Conservation (phyloP, 2,888 invertebrate genomes). For the Rhamphomyia laevipes region DNA sequence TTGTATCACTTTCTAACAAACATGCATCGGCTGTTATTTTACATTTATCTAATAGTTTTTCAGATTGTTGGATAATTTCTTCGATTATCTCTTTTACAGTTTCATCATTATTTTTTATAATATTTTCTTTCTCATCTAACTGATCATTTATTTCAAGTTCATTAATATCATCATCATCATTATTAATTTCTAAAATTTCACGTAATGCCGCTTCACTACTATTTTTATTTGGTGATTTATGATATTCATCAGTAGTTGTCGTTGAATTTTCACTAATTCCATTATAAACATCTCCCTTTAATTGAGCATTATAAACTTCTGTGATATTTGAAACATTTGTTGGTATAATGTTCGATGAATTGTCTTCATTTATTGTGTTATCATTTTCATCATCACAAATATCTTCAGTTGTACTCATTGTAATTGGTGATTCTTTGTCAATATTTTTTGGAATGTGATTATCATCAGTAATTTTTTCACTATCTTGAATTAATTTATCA, state of each 20-base stretch:
- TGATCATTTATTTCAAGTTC: conserved; percentile 28
- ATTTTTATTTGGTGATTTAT: conserved; percentile 11
- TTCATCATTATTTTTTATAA: conserved; percentile 27
- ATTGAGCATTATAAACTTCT: conserved; percentile 37
- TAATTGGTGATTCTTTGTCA: conserved; percentile 3
- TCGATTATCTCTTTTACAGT: conserved; percentile 42
- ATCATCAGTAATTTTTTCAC: conserved; percentile 19
- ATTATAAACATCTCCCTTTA: conserved; percentile 32
- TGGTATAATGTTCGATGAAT: conserved; percentile 18
- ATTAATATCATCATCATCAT: too few relatives aligned
- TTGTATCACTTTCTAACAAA: conserved; percentile 21
- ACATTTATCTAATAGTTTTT: conserved; percentile 40
- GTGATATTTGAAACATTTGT: conserved; percentile 32
- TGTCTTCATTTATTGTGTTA: conserved; percentile 1
- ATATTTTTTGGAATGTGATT: conserved; percentile 18
- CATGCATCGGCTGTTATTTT: conserved; percentile 30
- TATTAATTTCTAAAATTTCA: conserved; percentile 36
- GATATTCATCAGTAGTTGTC: conserved; percentile 9
- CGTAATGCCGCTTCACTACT: conserved; percentile 18
- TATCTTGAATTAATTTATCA: conserved; percentile 14
- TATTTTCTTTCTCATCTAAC: conserved; percentile 26
- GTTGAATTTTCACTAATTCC: conserved; percentile 16
- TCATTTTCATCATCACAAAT: conserved; percentile 19
- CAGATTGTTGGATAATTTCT: conserved; percentile 41
- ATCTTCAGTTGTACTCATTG: conserved; percentile 11